A percentile compares a stretch with the other conserved stretches of the same genome.
These are phyloP conservation scores for Calephelis nemesis DNA, from an alignment of 1,140 invertebrate species.

Conservation along the genomic window DNA sequence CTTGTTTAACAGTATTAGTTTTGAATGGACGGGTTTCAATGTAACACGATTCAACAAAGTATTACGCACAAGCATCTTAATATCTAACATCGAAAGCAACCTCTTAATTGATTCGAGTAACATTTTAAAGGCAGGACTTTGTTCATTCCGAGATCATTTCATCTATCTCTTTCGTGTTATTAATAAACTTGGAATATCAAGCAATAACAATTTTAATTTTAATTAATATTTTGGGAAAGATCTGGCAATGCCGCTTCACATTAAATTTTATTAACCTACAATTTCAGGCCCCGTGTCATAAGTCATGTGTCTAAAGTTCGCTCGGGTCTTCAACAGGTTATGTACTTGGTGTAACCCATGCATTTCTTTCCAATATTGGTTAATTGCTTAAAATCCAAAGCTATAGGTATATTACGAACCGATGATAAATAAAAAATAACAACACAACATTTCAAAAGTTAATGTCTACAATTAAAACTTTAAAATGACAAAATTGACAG, in stretches of 20 bases:
- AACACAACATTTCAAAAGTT: too few relatives aligned
- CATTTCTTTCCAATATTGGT: too few relatives aligned
- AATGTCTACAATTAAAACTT: too few relatives aligned
- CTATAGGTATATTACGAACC: too few relatives aligned
- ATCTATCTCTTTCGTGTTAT: neutral
- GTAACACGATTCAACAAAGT: slow-evolving; percentile 49
- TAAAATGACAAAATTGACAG: too few relatives aligned
- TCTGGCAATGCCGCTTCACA: neutral
- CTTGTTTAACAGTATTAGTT: slow-evolving; percentile 31
- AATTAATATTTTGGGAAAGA: neutral
- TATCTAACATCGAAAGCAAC: slow-evolving; percentile 58
- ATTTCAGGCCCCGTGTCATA: too few relatives aligned
- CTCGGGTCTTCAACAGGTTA: too few relatives aligned
- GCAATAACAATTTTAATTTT: neutral
- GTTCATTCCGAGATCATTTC: slow-evolving; percentile 16
- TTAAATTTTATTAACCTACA: too few relatives aligned
- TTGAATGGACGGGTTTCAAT: slow-evolving; percentile 56
- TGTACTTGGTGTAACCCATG: too few relatives aligned
- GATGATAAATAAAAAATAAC: too few relatives aligned
- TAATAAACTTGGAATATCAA: slow-evolving; percentile 13
- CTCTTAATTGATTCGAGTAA: slow-evolving; percentile 50
- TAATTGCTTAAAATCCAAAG: too few relatives aligned
- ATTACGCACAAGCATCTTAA: slow-evolving; percentile 44
- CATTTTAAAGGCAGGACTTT: slow-evolving; percentile 37
- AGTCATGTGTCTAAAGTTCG: too few relatives aligned